Conservation (phyloP, 1,140 invertebrate genomes). For the Stegodyphus mimosarum region DNA sequence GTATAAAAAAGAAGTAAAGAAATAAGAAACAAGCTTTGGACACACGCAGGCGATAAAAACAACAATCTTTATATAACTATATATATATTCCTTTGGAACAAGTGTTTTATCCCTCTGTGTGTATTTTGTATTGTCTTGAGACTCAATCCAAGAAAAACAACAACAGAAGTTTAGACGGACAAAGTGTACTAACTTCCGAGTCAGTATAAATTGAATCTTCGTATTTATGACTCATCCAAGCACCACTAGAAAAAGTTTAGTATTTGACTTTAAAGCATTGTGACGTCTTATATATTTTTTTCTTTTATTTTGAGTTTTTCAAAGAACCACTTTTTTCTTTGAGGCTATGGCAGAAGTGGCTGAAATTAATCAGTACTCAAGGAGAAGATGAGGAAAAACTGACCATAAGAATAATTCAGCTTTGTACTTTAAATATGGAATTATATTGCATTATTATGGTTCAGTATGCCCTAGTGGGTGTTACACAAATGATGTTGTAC, state of each 20-base stretch:
- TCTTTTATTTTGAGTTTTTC: no score
- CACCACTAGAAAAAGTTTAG: conserved; percentile 34
- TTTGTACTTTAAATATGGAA: no score
- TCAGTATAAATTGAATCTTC: conserved; percentile 37
- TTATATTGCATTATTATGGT: no score
- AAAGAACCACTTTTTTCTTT: no score
- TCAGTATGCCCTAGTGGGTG: no score
- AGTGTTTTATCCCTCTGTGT: conserved; percentile 14
- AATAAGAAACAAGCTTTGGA: conserved; percentile 1
- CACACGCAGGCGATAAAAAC: background rate
- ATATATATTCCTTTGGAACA: conserved; percentile 11
- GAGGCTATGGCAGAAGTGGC: no score
- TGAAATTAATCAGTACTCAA: no score
- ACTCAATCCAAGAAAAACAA: background rate
- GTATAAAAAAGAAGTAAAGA: background rate
- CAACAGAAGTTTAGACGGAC: background rate
- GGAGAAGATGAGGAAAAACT: no score
- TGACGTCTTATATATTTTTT: no score
- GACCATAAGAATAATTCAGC: no score
- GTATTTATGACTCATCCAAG: conserved; percentile 26
- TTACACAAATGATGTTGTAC: no score
- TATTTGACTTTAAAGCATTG: conserved; percentile 30
- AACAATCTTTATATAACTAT: background rate
- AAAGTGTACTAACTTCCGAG: background rate
- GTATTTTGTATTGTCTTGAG: conserved; percentile 7